Percentiles rank a stretch among this genome's conserved stretches.
Conservation (phyloP, 2,888 invertebrate species). For the Dryocosmus kuriphilus region DNA sequence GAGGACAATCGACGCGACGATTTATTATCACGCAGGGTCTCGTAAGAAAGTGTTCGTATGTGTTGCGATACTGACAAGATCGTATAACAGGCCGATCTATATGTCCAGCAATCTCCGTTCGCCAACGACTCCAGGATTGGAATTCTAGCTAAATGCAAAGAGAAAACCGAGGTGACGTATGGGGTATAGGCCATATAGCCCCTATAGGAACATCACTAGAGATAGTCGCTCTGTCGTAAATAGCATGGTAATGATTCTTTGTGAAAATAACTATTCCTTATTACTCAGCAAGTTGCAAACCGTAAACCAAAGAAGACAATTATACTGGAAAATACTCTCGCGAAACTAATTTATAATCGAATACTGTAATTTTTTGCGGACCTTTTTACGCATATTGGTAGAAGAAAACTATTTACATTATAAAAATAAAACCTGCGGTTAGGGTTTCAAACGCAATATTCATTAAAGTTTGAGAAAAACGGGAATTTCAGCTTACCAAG, state of each 20-base stretch:
- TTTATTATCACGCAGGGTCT: constrained; percentile 20
- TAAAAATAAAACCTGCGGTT: neutral
- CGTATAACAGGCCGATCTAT: constrained; percentile 25
- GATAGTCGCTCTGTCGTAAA: neutral
- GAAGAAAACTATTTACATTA: neutral
- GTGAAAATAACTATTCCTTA: constrained; percentile 1
- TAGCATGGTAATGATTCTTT: constrained; percentile 1
- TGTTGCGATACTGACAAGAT: constrained; percentile 22
- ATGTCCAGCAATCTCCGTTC: neutral
- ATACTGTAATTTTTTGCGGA: constrained; percentile 9
- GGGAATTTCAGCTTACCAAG: neutral
- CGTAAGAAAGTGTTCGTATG: constrained; percentile 16
- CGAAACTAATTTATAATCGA: constrained; percentile 27
- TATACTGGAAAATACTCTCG: neutral
- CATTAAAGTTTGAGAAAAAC: neutral
- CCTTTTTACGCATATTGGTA: constrained; percentile 11
- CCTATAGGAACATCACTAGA: neutral
- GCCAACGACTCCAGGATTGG: neutral
- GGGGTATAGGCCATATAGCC: too few relatives aligned
- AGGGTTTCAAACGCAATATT: neutral
- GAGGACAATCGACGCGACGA: constrained; percentile 27
- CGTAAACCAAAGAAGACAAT: constrained; percentile 10
- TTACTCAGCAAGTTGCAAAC: neutral
- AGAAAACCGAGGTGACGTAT: constrained; percentile 1
- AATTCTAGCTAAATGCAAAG: constrained; percentile 4